Evolutionary conservation across 1,140 invertebrate genomes (phyloP).

Genomic region (Apis laboriosa): DNA sequence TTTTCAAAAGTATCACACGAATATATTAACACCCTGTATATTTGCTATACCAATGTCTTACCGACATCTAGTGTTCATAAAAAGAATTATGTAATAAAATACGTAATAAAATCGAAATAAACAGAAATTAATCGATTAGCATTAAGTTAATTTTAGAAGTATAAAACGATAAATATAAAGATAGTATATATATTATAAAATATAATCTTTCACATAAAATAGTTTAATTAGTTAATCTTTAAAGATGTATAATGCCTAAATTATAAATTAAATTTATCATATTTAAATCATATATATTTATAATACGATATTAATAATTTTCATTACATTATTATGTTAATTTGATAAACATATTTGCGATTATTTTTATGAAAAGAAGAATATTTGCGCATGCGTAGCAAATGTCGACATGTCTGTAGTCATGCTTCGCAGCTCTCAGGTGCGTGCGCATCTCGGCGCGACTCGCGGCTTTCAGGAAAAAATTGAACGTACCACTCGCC

Average conservation of each 20-base stretch:
- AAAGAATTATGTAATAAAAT: not conserved
- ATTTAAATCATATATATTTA: too few species aligned
- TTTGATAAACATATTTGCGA: not conserved
- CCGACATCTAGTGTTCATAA: constrained; percentile 12
- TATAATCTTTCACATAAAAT: not conserved
- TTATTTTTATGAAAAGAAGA: not conserved
- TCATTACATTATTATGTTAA: not conserved
- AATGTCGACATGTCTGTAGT: not conserved
- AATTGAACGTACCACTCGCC: constrained; percentile 53
- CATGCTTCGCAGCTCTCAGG: not conserved
- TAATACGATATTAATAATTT: not conserved
- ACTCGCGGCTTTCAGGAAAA: constrained; percentile 53
- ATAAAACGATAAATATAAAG: not conserved
- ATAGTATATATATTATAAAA: not conserved
- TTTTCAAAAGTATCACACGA: too few species aligned
- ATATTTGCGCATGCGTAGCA: constrained; percentile 6
- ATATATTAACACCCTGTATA: too few species aligned
- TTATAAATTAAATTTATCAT: too few species aligned
- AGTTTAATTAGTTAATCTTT: not conserved
- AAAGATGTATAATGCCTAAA: not conserved
- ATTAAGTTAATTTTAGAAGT: not conserved
- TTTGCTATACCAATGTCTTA: not conserved
- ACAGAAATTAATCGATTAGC: too few species aligned
- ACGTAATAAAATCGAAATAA: not conserved
- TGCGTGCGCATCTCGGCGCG: constrained; percentile 57